phyloP scores from a whole-genome alignment of 2,797 vertebrate genomes.

The Lepus oiostolus region DNA sequence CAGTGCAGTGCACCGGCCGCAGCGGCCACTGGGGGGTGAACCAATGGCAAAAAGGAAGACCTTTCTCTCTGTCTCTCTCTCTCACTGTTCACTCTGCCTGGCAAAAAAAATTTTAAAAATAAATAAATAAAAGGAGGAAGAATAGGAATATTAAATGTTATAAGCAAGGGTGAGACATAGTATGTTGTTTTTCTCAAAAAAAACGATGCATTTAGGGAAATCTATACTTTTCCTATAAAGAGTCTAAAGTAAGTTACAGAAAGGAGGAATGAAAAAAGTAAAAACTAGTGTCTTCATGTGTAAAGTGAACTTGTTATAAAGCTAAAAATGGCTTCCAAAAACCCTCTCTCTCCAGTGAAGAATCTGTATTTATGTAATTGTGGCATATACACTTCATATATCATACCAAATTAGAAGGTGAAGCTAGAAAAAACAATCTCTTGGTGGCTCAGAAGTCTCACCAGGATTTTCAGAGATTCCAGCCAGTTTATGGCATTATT shows the following conservation, averaged over 20 bases:
- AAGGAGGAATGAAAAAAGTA: constrained; percentile 31
- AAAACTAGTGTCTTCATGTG: not conserved
- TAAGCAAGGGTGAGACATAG: not conserved
- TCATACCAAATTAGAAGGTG: not conserved
- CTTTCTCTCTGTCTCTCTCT: too few species aligned
- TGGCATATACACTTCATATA: not conserved
- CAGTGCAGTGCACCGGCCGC: too few species aligned
- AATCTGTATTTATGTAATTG: not conserved
- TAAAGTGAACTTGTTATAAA: constrained; percentile 17
- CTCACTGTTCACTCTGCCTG: too few species aligned
- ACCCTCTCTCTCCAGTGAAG: not conserved
- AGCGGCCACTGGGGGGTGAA: too few species aligned
- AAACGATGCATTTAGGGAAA: not conserved
- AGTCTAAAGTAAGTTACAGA: constrained; percentile 16
- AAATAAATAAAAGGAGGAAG: not conserved
- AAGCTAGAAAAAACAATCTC: not conserved
- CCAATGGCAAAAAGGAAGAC: too few species aligned
- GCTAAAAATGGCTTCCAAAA: constrained; percentile 17
- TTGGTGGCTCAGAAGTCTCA: not conserved
- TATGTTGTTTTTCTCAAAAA: constrained; percentile 17
- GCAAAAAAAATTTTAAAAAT: too few species aligned
- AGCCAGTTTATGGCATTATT: not conserved
- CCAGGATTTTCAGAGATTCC: not conserved
- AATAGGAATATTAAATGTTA: constrained; percentile 20
- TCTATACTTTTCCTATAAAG: not conserved